These are phyloP conservation scores for Osmerus mordax DNA, from an alignment of 2,113 vertebrate species.

Conservation along the genomic window DNA sequence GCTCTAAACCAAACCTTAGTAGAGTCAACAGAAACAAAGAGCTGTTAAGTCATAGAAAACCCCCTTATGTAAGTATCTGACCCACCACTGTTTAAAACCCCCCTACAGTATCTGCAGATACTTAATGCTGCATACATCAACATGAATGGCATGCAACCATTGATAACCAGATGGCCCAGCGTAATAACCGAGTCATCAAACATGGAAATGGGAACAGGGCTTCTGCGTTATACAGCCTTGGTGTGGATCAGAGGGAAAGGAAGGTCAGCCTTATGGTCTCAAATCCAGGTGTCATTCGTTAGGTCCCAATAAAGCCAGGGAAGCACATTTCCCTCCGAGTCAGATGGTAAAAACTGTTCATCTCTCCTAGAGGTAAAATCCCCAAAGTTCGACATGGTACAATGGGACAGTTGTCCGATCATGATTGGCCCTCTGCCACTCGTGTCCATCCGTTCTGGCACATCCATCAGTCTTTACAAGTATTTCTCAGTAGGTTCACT, in stretches of 20 bases:
- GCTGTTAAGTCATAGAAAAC: conserved; percentile 1
- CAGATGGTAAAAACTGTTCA: no score
- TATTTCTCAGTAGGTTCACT: conserved; percentile 23
- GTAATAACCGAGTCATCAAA: conserved; percentile 36
- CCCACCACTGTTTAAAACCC: conserved; percentile 7
- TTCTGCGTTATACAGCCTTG: conserved; percentile 34
- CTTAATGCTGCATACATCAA: neutral
- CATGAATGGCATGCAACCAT: conserved; percentile 28
- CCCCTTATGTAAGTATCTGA: conserved; percentile 10
- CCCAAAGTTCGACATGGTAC: no score
- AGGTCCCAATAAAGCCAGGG: no score
- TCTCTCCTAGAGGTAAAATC: no score
- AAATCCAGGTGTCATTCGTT: neutral
- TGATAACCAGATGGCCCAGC: conserved; percentile 22
- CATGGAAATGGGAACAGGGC: conserved; percentile 49
- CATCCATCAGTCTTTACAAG: conserved; percentile 18
- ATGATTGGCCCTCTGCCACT: neutral
- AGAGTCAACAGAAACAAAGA: conserved; percentile 4
- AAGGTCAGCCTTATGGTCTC: conserved; percentile 2
- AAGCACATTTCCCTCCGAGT: no score
- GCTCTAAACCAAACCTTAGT: neutral
- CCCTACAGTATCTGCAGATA: neutral
- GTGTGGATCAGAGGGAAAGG: conserved; percentile 22
- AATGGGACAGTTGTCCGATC: conserved; percentile 4
- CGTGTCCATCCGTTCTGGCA: conserved; percentile 25